Conservation (phyloP, 2,888 invertebrate species). For the Lissonota sp. region DNA sequence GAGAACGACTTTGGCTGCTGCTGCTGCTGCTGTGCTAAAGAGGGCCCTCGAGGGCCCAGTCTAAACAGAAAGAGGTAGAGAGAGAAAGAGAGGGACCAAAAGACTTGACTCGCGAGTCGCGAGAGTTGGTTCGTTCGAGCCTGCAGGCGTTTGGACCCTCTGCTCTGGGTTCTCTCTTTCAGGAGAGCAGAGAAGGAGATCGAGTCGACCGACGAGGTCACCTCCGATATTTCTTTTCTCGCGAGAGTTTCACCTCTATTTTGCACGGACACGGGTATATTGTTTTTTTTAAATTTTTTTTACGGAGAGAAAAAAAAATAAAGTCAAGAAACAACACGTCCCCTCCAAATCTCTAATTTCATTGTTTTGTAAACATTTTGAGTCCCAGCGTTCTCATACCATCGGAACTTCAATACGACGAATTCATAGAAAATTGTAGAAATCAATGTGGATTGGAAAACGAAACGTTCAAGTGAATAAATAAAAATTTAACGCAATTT, state of each 20-base stretch:
- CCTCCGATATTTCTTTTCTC: constrained; percentile 46
- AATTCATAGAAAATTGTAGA: too few species aligned
- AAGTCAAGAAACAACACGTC: not conserved
- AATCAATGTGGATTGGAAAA: too few species aligned
- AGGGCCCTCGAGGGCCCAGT: constrained; percentile 58
- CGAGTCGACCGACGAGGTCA: constrained; percentile 61
- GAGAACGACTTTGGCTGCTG: constrained; percentile 55
- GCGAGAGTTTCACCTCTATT: constrained; percentile 28
- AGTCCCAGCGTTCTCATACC: too few species aligned
- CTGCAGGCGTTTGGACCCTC: constrained; percentile 46
- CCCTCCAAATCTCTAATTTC: not conserved
- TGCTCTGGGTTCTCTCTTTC: constrained; percentile 39
- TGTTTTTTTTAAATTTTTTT: constrained; percentile 9
- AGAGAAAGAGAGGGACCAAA: constrained; percentile 6
- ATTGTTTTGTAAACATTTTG: not conserved
- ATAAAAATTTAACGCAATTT: too few species aligned
- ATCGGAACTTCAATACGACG: too few species aligned
- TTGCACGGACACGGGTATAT: constrained; percentile 7
- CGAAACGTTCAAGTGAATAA: too few species aligned
- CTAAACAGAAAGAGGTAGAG: constrained; percentile 55
- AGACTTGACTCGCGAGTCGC: not conserved
- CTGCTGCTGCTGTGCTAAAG: constrained; percentile 50
- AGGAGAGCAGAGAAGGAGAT: not conserved
- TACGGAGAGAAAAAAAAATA: not conserved
- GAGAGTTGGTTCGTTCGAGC: constrained; percentile 25